Evolutionary conservation across 2,113 vertebrate genomes (phyloP), one percentile per base, ranked within the genome.

Genomic region (Nibea albiflora): DNA sequence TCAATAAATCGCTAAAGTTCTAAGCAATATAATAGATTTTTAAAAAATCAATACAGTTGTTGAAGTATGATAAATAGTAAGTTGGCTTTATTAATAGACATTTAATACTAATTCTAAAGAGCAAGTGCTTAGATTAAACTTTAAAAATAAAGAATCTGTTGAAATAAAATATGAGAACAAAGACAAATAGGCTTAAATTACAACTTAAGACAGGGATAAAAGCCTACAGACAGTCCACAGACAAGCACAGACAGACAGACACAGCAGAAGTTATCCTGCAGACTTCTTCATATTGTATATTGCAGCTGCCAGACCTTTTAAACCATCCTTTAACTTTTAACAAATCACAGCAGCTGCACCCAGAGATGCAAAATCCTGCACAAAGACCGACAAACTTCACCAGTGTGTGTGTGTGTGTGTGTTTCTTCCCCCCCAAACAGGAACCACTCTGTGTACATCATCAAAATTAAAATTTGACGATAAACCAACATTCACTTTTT

Each of bases 21-120:
- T 15, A 22, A 69, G n/a, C 28, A 53, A 62, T 14, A 9, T 0
- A 67, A 50, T 10, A 15, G 12, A 39, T n/a, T n/a, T n/a, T n/a
- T 10, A 16, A 63, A 31, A 69, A 69, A 64, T 5, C 11, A 52
- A 12, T 42, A n/a, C 15, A 52, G 1, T 9, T 16, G 2, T 10
- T 4, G 4, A 52, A 57, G 16, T 14, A 26, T 57, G 14, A 62
- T 53, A 81, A 74, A 78, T 50, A 60, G 26, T 64, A 76, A 77
- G 79, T 61, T 76, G 19, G 1, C 60, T 92, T 92, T 93, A 93
- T 93, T 93, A 4, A 65, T 73, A 42, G 49, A 78, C 42, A 78
- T 79, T 75, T 77, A 57, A 73, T 67, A 82, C 31, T 46, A 70
- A 42, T 69, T 72, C 84, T 67, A 67, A 63, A 86, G n/a, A 77